Conservation (phyloP, 2,113 vertebrate genomes). For the Phrynosoma platyrhinos region DNA sequence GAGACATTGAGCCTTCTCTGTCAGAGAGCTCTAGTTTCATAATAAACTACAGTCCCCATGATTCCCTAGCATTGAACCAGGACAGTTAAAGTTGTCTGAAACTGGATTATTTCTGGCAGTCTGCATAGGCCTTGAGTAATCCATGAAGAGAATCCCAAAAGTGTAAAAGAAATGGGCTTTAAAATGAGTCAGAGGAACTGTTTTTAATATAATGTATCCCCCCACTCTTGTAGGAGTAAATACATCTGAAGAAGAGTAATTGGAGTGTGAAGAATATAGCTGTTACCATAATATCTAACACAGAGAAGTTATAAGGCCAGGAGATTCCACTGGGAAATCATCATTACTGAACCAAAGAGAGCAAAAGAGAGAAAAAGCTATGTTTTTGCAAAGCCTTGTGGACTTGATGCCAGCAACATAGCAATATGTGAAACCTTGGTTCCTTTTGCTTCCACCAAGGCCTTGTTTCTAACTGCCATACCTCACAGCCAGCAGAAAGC, state of each 20-base stretch:
- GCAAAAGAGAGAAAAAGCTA: background rate
- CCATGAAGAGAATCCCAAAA: background rate
- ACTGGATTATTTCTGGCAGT: no score
- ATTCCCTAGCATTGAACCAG: no score
- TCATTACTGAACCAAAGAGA: background rate
- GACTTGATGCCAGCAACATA: background rate
- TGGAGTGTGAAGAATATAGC: background rate
- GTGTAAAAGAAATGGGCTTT: background rate
- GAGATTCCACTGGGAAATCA: conserved; percentile 4
- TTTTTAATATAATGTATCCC: background rate
- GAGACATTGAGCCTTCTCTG: no score
- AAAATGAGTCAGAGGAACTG: background rate
- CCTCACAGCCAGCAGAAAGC: background rate
- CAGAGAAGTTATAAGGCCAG: background rate
- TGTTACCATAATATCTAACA: conserved; percentile 9
- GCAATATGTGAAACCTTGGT: background rate
- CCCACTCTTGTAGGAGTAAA: background rate
- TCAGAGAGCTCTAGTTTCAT: no score
- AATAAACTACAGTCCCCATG: no score
- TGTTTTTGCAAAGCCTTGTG: background rate
- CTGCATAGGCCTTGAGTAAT: background rate
- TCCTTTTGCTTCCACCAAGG: background rate
- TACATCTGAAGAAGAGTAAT: conserved; percentile 8
- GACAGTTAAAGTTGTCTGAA: no score
- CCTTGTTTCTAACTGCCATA: background rate